Percentiles rank a stretch among this genome's conserved stretches.
phyloP scores from a whole-genome alignment of 2,113 vertebrate genomes.

The Balaenoptera acutorostrata region DNA sequence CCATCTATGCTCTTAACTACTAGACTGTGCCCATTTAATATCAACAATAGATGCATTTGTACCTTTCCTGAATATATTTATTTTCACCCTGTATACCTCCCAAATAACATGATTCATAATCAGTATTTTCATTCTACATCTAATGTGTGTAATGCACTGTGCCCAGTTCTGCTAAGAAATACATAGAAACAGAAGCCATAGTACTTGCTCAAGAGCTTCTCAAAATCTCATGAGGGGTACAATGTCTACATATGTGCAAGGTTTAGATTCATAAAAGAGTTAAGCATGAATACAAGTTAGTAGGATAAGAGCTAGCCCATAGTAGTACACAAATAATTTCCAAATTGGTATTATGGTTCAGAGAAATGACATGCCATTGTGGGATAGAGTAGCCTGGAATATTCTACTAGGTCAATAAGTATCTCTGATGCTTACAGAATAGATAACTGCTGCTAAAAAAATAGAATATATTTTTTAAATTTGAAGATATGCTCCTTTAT shows the following conservation, averaged over 20 bases:
- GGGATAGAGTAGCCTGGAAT: neutral
- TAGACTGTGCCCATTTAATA: neutral
- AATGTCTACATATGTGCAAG: neutral
- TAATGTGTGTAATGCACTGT: neutral
- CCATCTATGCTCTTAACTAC: neutral
- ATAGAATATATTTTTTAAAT: neutral
- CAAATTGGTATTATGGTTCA: neutral
- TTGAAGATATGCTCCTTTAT: neutral
- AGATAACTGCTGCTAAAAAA: neutral
- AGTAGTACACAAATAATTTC: neutral
- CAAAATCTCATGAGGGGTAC: neutral
- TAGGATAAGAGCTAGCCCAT: neutral
- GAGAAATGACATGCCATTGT: neutral
- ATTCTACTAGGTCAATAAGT: neutral
- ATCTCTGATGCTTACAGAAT: neutral
- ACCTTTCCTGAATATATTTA: neutral
- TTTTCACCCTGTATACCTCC: neutral
- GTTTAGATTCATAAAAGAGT: neutral
- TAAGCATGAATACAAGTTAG: neutral
- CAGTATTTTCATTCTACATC: neutral
- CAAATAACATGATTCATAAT: neutral
- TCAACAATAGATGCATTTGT: neutral
- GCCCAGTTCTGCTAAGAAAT: neutral
- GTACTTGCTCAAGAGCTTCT: neutral
- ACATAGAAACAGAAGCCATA: neutral